Evolutionary conservation across 2,113 vertebrate species (phyloP).

Genomic region (Anguilla japonica): DNA sequence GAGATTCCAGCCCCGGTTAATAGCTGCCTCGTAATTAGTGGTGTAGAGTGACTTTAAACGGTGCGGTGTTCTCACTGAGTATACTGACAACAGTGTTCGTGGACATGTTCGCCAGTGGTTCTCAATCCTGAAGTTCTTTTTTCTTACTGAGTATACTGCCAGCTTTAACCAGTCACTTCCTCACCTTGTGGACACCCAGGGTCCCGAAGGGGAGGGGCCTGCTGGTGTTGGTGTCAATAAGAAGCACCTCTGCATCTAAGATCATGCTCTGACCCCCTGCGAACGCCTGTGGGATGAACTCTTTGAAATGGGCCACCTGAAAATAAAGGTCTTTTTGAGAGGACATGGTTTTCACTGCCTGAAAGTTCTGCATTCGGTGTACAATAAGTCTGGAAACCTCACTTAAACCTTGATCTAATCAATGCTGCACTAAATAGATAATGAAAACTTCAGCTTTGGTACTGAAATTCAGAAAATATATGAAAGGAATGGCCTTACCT

Average conservation of each 20-base stretch:
- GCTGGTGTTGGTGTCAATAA: slow-evolving; percentile 90
- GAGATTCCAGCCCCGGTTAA: no score
- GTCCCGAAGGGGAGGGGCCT: slow-evolving; percentile 95
- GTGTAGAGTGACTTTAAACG: no score
- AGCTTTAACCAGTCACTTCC: neutral
- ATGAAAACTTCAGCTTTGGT: neutral
- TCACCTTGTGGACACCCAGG: slow-evolving; percentile 93
- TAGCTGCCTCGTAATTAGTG: no score
- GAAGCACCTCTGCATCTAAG: slow-evolving; percentile 91
- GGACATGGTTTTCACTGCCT: neutral
- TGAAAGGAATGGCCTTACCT: neutral
- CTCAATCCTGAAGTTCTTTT: no score
- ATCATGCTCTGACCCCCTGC: slow-evolving; percentile 93
- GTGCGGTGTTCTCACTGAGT: no score
- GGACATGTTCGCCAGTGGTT: no score
- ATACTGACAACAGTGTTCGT: no score
- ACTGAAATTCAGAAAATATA: neutral
- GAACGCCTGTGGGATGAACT: slow-evolving; percentile 92
- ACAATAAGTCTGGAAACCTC: no score
- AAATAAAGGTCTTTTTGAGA: neutral
- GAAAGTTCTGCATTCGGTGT: neutral
- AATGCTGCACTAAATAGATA: neutral
- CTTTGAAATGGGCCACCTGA: slow-evolving; percentile 96
- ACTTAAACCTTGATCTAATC: neutral
- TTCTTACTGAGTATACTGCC: no score